Percentiles rank a stretch among this genome's conserved stretches.
Conservation (phyloP, 2,113 vertebrate genomes). For the Tor tambroides region DNA sequence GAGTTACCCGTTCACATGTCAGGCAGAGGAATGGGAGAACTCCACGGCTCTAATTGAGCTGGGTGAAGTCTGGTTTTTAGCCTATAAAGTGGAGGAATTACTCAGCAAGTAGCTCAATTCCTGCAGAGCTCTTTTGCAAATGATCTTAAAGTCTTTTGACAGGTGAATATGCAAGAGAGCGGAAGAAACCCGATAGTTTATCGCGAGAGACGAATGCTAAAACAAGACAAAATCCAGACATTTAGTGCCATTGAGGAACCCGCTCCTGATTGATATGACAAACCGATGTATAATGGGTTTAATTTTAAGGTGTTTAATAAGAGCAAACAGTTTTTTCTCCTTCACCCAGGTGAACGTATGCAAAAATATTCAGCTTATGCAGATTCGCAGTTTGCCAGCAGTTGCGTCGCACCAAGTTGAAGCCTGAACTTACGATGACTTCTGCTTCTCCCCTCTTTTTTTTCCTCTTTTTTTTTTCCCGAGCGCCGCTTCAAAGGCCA, state of each 20-base stretch:
- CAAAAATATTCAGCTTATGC: constrained; percentile 66
- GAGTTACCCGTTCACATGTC: constrained; percentile 11
- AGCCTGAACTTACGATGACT: constrained; percentile 82
- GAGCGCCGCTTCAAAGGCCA: constrained; percentile 86
- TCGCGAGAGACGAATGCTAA: neutral
- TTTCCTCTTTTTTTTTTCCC: constrained; percentile 81
- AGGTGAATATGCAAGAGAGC: constrained; percentile 16
- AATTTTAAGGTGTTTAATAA: constrained; percentile 37
- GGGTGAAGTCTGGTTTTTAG: constrained; percentile 19
- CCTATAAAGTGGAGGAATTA: constrained; percentile 31
- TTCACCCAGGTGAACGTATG: constrained; percentile 67
- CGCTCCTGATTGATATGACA: constrained; percentile 46
- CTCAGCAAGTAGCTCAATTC: constrained; percentile 34
- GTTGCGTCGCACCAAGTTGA: constrained; percentile 79
- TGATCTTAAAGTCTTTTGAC: constrained; percentile 23
- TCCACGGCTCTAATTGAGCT: constrained; percentile 30
- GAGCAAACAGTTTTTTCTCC: constrained; percentile 37
- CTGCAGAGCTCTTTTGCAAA: constrained; percentile 22
- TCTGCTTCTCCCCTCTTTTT: constrained; percentile 80
- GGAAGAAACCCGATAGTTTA: neutral
- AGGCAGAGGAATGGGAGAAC: constrained; percentile 19
- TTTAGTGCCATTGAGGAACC: neutral
- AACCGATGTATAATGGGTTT: constrained; percentile 52
- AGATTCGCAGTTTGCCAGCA: constrained; percentile 76
- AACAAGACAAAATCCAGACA: constrained; percentile 21